Percentiles rank a stretch among this genome's conserved stretches.
phyloP scores from a whole-genome alignment of 2,888 invertebrate genomes.

The Fragum sueziense region DNA sequence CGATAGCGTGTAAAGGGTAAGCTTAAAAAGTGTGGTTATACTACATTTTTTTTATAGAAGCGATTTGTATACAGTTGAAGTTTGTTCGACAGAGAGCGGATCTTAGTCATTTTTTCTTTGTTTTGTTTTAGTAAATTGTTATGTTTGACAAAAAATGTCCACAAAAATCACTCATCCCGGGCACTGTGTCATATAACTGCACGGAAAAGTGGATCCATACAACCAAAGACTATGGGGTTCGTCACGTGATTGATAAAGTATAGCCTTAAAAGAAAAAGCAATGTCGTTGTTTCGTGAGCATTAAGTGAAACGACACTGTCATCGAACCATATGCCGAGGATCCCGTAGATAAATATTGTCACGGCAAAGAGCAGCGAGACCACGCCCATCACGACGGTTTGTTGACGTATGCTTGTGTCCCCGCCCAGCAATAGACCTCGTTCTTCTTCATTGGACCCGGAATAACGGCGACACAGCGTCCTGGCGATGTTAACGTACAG shows the following conservation, averaged over 20 bases:
- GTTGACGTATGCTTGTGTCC: neutral
- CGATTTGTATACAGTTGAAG: no score
- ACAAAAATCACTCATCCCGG: no score
- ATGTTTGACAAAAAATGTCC: no score
- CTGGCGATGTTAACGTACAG: neutral
- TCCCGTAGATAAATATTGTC: neutral
- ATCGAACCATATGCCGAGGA: neutral
- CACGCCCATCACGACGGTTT: constrained; percentile 8
- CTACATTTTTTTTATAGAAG: no score
- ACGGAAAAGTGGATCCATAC: constrained; percentile 8
- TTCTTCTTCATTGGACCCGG: neutral
- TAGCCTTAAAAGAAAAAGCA: neutral
- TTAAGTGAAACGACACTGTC: neutral
- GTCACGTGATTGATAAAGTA: constrained; percentile 13
- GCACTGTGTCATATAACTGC: neutral
- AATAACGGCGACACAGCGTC: neutral
- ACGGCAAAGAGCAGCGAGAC: neutral
- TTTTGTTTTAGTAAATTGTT: no score
- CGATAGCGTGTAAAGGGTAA: no score
- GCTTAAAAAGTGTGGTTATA: no score
- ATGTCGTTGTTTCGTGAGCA: neutral
- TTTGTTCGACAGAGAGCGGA: no score
- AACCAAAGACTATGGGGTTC: constrained; percentile 22
- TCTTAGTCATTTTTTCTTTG: no score
- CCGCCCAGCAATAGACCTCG: neutral